Percentiles rank a stretch among this genome's conserved stretches.
phyloP scores from a whole-genome alignment of 2,797 vertebrate species.

The Paratrypauchen microcephalus region DNA sequence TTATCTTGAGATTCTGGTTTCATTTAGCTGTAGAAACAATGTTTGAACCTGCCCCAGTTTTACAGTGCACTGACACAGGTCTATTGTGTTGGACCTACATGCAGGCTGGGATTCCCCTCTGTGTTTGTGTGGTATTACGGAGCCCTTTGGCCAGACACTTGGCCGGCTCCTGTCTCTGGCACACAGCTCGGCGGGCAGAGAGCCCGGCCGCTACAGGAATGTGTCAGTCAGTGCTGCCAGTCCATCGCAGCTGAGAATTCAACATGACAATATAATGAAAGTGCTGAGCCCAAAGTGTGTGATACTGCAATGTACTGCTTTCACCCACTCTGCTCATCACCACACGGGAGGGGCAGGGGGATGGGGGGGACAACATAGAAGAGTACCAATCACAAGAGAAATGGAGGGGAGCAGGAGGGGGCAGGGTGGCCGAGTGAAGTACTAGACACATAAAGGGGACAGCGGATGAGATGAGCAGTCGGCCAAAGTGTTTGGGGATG shows the following conservation, averaged over 20 bases:
- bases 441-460: slow-evolving; percentile 69
- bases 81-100: slow-evolving; percentile 63
- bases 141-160: slow-evolving; percentile 76
- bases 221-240: slow-evolving; percentile 75
- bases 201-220: slow-evolving; percentile 70
- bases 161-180: slow-evolving; percentile 72
- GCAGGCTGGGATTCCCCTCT: slow-evolving; percentile 56
- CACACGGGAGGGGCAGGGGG: slow-evolving; percentile 20
- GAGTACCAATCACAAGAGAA: slow-evolving; percentile 33
- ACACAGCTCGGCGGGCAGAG: slow-evolving; percentile 52
- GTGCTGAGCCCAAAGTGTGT: slow-evolving; percentile 61
- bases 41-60: neutral
- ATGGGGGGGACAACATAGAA: neutral
- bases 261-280: slow-evolving; percentile 78
- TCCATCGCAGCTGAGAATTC: slow-evolving; percentile 72
- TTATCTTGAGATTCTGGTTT: neutral
- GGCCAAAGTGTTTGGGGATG: slow-evolving; percentile 68
- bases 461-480: slow-evolving; percentile 75
- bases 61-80: slow-evolving; percentile 47
- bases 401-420: slow-evolving; percentile 5
- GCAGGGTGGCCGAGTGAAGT: slow-evolving; percentile 14
- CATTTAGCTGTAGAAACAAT: neutral
- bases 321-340: slow-evolving; percentile 52
- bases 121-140: slow-evolving; percentile 68
- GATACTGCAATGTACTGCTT: slow-evolving; percentile 60